These are phyloP conservation scores for Petrosia ficiformis DNA, from an alignment of 37 sponge, comb jelly and placozoan species.

Conservation along the genomic window DNA sequence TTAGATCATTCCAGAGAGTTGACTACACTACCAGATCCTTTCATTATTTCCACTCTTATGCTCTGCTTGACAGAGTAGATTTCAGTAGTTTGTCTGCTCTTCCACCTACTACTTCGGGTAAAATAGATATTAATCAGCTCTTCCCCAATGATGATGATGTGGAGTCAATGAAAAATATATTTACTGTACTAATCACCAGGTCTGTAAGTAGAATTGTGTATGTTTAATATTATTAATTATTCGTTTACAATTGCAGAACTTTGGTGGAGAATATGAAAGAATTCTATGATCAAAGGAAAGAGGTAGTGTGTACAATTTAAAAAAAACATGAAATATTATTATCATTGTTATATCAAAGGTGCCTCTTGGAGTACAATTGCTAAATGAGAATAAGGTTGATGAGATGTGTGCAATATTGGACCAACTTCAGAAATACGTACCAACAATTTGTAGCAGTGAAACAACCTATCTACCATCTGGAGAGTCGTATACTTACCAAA, in stretches of 20 bases:
- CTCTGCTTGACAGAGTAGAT: constrained; percentile 1
- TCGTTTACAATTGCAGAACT: no score
- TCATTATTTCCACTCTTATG: neutral
- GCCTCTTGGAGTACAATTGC: neutral
- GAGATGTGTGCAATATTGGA: neutral
- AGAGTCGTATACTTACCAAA: neutral
- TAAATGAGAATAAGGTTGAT: neutral
- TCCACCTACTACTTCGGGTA: neutral
- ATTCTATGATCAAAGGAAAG: no score
- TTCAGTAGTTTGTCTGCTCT: neutral
- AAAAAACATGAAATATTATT: neutral
- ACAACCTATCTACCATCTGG: neutral
- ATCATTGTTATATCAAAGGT: neutral
- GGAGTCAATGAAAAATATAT: neutral
- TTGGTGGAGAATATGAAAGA: no score
- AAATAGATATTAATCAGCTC: neutral
- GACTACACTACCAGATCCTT: neutral
- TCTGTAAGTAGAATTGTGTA: no score
- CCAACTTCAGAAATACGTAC: neutral
- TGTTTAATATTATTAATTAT: no score
- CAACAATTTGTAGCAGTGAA: neutral
- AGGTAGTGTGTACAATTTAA: no score
- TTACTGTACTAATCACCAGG: neutral
- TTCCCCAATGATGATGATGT: neutral
- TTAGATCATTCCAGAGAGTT: neutral